Percentiles rank a stretch among this genome's conserved stretches.
These are phyloP conservation scores for Ammodytes dubius DNA, from an alignment of 2,113 vertebrate genomes.

Conservation along the genomic window DNA sequence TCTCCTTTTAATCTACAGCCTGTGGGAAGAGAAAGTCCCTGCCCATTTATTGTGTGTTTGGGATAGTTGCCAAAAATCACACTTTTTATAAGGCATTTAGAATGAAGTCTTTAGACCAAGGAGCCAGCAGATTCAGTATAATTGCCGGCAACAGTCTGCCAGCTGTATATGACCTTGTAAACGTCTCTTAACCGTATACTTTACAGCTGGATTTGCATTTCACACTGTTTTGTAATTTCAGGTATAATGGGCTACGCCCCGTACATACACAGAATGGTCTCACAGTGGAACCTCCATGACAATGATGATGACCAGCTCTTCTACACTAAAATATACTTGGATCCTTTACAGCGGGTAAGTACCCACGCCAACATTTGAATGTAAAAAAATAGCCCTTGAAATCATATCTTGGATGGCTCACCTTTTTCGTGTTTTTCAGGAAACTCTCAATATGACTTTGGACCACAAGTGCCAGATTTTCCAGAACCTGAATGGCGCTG, in stretches of 20 bases:
- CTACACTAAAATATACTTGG: conserved; percentile 96
- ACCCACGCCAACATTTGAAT: neutral
- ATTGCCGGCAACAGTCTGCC: conserved; percentile 58
- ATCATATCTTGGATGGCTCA: neutral
- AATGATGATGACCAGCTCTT: conserved; percentile 99
- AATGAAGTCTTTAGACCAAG: conserved; percentile 15
- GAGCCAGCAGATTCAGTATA: conserved; percentile 42
- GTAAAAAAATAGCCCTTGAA: conserved; percentile 18
- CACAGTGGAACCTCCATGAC: conserved; percentile 95
- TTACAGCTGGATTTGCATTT: conserved; percentile 49
- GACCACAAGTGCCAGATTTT: conserved; percentile 98
- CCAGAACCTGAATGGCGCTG: conserved; percentile 94
- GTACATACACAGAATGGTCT: conserved; percentile 88
- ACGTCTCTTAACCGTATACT: conserved; percentile 52
- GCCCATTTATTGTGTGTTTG: conserved; percentile 46
- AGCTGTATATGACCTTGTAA: conserved; percentile 54
- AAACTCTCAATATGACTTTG: conserved; percentile 92
- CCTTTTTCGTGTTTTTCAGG: conserved; percentile 81
- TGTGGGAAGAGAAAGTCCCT: conserved; percentile 45
- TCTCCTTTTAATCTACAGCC: conserved; percentile 25
- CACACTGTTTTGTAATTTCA: conserved; percentile 77
- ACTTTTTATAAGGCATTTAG: conserved; percentile 41
- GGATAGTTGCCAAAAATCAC: conserved; percentile 61
- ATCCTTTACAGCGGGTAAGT: conserved; percentile 88
- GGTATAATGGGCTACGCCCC: conserved; percentile 95